These are phyloP conservation scores for Lepilemur septentrionalis DNA, from an alignment of 2,797 vertebrate species.

Conservation along the genomic window DNA sequence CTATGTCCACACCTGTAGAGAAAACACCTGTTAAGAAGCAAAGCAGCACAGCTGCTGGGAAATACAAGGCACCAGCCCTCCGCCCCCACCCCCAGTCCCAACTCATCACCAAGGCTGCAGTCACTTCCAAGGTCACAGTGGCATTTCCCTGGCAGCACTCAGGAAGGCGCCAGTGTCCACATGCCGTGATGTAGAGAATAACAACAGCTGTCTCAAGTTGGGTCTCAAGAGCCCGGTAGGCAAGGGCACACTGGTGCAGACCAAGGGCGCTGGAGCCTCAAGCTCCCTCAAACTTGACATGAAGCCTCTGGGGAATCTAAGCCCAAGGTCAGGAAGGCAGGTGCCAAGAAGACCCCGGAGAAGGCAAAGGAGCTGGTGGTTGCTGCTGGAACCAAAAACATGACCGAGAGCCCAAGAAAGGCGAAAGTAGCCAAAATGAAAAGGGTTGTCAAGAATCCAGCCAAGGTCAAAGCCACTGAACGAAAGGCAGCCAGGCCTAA, in stretches of 20 bases:
- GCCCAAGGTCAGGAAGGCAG: neutral
- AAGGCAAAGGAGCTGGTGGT: neutral
- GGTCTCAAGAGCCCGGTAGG: neutral
- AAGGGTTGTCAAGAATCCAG: neutral
- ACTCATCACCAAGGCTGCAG: neutral
- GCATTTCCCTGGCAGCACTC: neutral
- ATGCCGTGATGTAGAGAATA: neutral
- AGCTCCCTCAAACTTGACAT: neutral
- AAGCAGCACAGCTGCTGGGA: neutral
- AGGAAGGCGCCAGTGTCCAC: neutral
- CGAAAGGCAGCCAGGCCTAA: neutral
- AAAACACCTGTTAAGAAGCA: neutral
- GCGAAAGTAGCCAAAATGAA: neutral
- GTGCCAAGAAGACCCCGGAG: neutral
- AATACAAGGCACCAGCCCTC: neutral
- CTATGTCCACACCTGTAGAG: neutral
- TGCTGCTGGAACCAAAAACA: neutral
- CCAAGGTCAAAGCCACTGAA: neutral
- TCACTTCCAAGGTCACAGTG: neutral
- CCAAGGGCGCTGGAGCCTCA: neutral
- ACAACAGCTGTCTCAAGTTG: neutral
- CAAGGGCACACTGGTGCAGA: neutral
- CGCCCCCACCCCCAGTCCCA: neutral
- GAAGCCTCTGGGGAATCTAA: neutral
- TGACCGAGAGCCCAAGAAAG: neutral